Conservation (phyloP, 2,797 vertebrate genomes). For the Pteropus rufus region DNA sequence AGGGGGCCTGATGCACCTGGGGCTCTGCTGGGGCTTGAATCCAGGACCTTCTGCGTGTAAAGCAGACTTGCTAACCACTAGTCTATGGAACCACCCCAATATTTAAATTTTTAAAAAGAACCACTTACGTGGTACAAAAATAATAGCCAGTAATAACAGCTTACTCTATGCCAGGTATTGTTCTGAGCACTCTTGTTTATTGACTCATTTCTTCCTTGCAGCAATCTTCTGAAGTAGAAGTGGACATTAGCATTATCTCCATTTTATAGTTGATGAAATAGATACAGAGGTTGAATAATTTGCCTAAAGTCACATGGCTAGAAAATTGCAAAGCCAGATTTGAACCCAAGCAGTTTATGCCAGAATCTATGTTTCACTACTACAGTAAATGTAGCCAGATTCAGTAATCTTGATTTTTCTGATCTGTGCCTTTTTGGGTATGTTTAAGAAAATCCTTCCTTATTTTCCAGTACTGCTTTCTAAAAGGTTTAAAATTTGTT, state of each 20-base stretch:
- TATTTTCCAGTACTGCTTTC: not conserved
- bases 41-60: too few relatives aligned
- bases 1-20: too few relatives aligned
- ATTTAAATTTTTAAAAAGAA: not conserved
- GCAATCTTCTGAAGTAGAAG: not conserved
- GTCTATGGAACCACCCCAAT: too few relatives aligned
- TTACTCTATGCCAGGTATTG: not conserved
- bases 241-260: not conserved
- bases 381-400: not conserved
- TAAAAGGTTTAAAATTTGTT: constrained; percentile 8
- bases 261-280: not conserved
- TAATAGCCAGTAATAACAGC: not conserved
- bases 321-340: not conserved
- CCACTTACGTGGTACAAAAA: not conserved
- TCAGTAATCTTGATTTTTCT: not conserved
- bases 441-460: not conserved
- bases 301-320: not conserved
- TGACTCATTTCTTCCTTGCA: not conserved
- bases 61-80: too few relatives aligned
- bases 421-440: not conserved
- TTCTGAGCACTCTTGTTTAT: not conserved
- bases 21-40: too few relatives aligned
- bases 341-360: not conserved
- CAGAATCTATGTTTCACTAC: not conserved
- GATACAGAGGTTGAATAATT: not conserved